A percentile compares a stretch with the other conserved stretches of the same genome.
Evolutionary conservation across 2,113 vertebrate species (phyloP).

Genomic region (Ptilorrhoa leucosticta): DNA sequence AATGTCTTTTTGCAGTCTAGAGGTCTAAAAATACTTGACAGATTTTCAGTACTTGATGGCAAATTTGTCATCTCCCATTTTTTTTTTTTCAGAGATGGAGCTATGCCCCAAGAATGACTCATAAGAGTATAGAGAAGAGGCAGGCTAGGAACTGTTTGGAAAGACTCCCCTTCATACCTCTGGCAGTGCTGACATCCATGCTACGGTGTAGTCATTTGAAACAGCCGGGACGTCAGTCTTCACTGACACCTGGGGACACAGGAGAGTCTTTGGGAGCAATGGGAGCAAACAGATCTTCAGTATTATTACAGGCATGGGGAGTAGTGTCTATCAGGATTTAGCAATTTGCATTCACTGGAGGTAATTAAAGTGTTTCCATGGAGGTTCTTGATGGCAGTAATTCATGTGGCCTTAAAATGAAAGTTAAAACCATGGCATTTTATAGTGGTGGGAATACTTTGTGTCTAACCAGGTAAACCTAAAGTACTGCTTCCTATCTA

Average conservation of each 20-base stretch:
- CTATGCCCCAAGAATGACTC: neutral
- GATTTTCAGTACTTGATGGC: neutral
- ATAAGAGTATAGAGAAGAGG: neutral
- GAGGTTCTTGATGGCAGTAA: neutral
- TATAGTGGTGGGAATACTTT: neutral
- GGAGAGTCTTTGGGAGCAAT: neutral
- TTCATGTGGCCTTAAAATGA: neutral
- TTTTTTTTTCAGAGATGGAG: neutral
- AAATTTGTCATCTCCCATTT: neutral
- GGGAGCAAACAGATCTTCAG: neutral
- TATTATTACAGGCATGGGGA: neutral
- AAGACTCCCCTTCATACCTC: neutral
- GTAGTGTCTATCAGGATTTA: neutral
- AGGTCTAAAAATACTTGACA: slow-evolving; percentile 2
- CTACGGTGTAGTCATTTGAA: slow-evolving; percentile 30
- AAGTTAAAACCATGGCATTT: neutral
- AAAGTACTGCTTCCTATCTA: neutral
- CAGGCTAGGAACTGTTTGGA: neutral
- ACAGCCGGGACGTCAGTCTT: slow-evolving; percentile 35
- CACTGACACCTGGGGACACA: slow-evolving; percentile 45
- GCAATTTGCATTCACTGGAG: neutral
- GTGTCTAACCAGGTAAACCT: neutral
- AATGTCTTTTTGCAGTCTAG: neutral
- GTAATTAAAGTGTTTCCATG: neutral
- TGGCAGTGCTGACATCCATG: slow-evolving; percentile 47